Evolutionary conservation across 2,888 invertebrate genomes (phyloP), one percentile per base, ranked within the genome.

Genomic region (Gymnocheta viridis): DNA sequence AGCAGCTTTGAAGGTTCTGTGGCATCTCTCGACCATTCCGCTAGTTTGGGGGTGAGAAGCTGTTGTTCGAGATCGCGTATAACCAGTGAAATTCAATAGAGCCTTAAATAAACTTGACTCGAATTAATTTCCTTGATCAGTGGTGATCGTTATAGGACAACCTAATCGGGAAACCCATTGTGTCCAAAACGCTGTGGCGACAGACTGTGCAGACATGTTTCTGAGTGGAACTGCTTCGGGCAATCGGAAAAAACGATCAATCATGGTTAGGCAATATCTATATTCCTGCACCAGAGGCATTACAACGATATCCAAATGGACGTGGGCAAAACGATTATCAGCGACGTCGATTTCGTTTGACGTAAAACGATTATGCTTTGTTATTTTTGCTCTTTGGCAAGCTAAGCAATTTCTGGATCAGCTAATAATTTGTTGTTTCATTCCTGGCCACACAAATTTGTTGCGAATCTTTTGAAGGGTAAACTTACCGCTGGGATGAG

Each of bases 291-390:
- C 41, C 35, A 35, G 35, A 35, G 41, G n/a, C 41, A 41, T 41
- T 12, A 41, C n/a, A 12, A 62, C 41, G 24, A 62, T 38, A 7
- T 62, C 62, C 24, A 41, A 41, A 62, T 62, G n/a, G 3, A 62
- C 62, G 22, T 62, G 62, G 14, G 41, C 62, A 62, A 41, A 62
- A 62, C 62, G 62, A 24, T 24, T 41, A 24, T 66, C 66, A 10
- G 67, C 51, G 17, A 58, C 17, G 29, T 49, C 62, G n/a, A 62
- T 62, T 22, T 62, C 41, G 9, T 62, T 62, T 14, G 41, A 24
- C 2, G 17, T 35, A 19, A 32, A 38, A 66, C 60, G 66, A n/a
- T 66, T 49, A n/a, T 62, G 62, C 5, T 41, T 62, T 14, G 41
- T 41, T 7, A 62, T 62, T 24, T 62, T 62, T 7, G 62, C 38